Conservation (phyloP, 53 echinoderm and acorn worm genomes). For the Patiria pectinifera region DNA sequence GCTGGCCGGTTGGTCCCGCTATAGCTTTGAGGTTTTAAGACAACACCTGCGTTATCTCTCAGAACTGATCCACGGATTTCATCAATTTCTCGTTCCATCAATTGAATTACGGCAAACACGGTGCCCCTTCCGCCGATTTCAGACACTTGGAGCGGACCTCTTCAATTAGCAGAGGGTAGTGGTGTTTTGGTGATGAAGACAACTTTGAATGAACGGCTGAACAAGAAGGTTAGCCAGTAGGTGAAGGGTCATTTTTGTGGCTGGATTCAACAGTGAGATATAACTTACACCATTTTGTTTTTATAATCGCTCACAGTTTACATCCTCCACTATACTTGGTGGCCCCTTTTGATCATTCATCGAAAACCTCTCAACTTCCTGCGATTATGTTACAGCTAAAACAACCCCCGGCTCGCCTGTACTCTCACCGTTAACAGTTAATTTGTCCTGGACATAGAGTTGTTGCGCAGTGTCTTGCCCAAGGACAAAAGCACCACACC, state of each 20-base stretch:
- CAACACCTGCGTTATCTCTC: conserved; percentile 31
- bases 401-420: no score
- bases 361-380: no score
- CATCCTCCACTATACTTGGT: no score
- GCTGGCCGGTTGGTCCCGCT: neutral
- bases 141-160: conserved; percentile 47
- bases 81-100: conserved; percentile 53
- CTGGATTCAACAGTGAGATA: neutral
- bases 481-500: neutral
- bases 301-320: no score
- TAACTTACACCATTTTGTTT: neutral
- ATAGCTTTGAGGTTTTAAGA: neutral
- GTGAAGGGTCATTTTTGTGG: neutral
- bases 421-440: no score
- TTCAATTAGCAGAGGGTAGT: conserved; percentile 7
- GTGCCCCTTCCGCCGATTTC: conserved; percentile 53
- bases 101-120: conserved; percentile 44
- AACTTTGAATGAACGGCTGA: neutral
- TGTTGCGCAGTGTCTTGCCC: neutral
- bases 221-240: neutral
- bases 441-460: no score
- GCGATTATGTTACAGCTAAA: no score
- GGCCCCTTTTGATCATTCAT: no score
- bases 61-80: conserved; percentile 50
- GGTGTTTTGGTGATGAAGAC: neutral